Conservation (phyloP, 2,888 invertebrate species). For the Himalopsyche tibetana region DNA sequence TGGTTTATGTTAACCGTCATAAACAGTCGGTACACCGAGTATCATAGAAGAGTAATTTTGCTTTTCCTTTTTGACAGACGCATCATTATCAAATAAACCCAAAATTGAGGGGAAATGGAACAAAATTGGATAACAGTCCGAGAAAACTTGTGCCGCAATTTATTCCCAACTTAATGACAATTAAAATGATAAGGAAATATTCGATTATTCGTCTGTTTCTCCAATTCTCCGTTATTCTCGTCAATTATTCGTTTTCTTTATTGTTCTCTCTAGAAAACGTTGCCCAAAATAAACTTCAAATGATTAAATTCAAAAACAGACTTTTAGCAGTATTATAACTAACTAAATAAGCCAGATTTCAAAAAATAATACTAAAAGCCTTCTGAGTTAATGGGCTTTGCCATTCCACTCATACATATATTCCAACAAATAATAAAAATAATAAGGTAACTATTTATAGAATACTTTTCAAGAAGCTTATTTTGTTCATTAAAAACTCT, state of each 20-base stretch:
- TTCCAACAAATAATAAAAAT: too few relatives aligned
- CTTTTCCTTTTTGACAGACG: background rate
- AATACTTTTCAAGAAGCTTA: too few relatives aligned
- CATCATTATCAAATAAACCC: slow-evolving; percentile 39
- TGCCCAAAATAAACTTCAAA: slow-evolving; percentile 26
- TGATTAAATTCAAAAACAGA: slow-evolving; percentile 39
- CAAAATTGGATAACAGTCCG: slow-evolving; percentile 49
- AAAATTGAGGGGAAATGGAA: slow-evolving; percentile 22
- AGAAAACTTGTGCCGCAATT: slow-evolving; percentile 60
- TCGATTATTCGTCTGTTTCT: slow-evolving; percentile 61
- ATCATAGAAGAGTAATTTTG: too few relatives aligned
- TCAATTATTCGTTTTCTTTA: slow-evolving; percentile 52
- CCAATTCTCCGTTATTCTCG: slow-evolving; percentile 54
- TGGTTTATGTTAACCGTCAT: too few relatives aligned
- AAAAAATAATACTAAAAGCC: background rate
- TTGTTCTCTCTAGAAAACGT: background rate
- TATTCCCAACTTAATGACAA: slow-evolving; percentile 63
- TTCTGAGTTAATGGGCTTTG: too few relatives aligned
- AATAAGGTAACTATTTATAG: too few relatives aligned
- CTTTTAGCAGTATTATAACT: background rate
- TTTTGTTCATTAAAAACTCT: too few relatives aligned
- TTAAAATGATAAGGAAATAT: slow-evolving; percentile 63
- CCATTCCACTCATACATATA: too few relatives aligned
- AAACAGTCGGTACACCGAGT: too few relatives aligned
- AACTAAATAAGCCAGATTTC: background rate